Percentiles rank a stretch among this genome's conserved stretches.
Evolutionary conservation across 1,140 invertebrate genomes (phyloP).

Genomic region (Adoxophyes honmai): DNA sequence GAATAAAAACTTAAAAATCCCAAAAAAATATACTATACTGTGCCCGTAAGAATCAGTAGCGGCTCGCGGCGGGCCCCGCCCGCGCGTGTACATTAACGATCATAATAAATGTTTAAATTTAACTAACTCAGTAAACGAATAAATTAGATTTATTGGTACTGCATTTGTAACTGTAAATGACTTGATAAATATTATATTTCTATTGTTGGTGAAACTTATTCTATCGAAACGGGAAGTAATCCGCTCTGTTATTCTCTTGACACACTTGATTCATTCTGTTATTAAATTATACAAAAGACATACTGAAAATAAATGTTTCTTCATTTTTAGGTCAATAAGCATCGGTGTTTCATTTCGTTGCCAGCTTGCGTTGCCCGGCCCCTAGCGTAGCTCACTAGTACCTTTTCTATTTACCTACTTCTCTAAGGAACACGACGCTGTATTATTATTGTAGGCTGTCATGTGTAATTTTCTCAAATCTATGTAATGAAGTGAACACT

Average conservation of each 20-base stretch:
- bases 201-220: conserved; percentile 74
- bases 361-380: background rate
- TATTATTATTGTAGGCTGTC: conserved; percentile 3
- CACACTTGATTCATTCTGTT: conserved; percentile 77
- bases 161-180: conserved; percentile 72
- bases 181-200: conserved; percentile 74
- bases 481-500: conserved; percentile 14
- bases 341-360: conserved; percentile 70
- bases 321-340: conserved; percentile 84
- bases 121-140: conserved; percentile 70
- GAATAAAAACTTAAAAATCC: conserved; percentile 61
- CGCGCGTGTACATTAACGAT: conserved; percentile 37
- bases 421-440: conserved; percentile 8
- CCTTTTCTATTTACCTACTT: conserved; percentile 9
- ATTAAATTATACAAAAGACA: conserved; percentile 79
- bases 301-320: conserved; percentile 83
- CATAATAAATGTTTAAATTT: conserved; percentile 60
- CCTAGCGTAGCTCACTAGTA: background rate
- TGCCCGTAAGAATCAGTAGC: conserved; percentile 19
- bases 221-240: conserved; percentile 68
- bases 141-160: conserved; percentile 71
- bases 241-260: conserved; percentile 71
- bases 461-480: conserved; percentile 14
- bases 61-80: conserved; percentile 24
- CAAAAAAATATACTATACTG: conserved; percentile 49